These are phyloP conservation scores for Temnopleurus reevesii DNA, from an alignment of 53 echinoderm and acorn worm species.

Conservation along the genomic window DNA sequence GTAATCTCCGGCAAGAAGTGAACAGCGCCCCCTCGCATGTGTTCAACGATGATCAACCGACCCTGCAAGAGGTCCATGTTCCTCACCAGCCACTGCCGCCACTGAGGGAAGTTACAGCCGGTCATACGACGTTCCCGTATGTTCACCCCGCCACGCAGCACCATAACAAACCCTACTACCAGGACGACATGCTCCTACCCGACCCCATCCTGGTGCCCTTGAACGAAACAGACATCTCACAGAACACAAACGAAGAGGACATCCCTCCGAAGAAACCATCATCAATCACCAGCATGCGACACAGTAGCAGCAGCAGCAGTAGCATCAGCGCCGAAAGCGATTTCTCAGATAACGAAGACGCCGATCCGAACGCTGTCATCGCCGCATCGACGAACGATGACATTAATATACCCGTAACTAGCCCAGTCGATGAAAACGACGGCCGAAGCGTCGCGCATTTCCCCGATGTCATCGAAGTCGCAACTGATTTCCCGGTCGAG, in stretches of 20 bases:
- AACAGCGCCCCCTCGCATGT: conserved; percentile 22
- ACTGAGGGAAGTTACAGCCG: conserved; percentile 4
- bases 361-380: neutral
- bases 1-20: neutral
- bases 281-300: conserved; percentile 30
- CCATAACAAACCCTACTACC: neutral
- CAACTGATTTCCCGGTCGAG: neutral
- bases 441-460: conserved; percentile 5
- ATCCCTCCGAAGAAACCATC: conserved; percentile 26
- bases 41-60: neutral
- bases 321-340: neutral
- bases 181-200: conserved; percentile 11
- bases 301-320: neutral
- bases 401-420: neutral
- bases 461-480: conserved; percentile 41
- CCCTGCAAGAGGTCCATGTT: conserved; percentile 14
- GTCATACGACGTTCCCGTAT: neutral
- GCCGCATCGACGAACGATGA: neutral
- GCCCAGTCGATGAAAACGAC: neutral
- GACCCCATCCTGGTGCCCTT: conserved; percentile 5
- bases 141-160: neutral
- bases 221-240: neutral
- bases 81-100: conserved; percentile 46
- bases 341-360: neutral
- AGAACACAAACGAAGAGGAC: neutral